These are phyloP conservation scores for Anas bahamensis DNA, from an alignment of 2,797 vertebrate species.

Conservation along the genomic window DNA sequence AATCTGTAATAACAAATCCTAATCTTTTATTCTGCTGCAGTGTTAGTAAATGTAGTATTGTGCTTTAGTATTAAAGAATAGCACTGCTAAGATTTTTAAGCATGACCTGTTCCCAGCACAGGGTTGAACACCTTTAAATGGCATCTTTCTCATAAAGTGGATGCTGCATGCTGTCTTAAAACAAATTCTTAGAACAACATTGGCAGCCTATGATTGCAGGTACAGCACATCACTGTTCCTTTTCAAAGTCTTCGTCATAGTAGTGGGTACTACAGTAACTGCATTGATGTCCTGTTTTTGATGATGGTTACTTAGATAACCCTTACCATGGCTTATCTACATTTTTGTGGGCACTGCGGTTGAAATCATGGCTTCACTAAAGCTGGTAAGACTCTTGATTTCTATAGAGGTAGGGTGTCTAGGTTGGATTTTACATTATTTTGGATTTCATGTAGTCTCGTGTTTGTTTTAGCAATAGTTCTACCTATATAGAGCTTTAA, in stretches of 20 bases:
- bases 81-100: not conserved
- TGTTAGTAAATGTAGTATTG: not conserved
- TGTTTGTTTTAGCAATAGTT: not conserved
- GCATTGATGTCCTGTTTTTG: not conserved
- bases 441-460: not conserved
- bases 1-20: not conserved
- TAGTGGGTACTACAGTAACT: not conserved
- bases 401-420: not conserved
- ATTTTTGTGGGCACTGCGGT: not conserved
- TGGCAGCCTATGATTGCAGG: not conserved
- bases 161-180: not conserved
- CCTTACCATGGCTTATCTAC: not conserved
- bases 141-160: not conserved
- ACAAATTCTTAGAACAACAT: not conserved
- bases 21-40: not conserved
- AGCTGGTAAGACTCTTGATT: not conserved
- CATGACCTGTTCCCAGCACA: not conserved
- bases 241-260: not conserved
- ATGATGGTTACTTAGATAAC: not conserved
- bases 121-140: not conserved
- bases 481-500: not conserved
- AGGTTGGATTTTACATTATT: not conserved
- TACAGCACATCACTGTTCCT: not conserved
- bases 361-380: not conserved
- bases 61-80: not conserved